phyloP scores from a whole-genome alignment of 1,140 invertebrate species.

The Brachionus plicatilis region DNA sequence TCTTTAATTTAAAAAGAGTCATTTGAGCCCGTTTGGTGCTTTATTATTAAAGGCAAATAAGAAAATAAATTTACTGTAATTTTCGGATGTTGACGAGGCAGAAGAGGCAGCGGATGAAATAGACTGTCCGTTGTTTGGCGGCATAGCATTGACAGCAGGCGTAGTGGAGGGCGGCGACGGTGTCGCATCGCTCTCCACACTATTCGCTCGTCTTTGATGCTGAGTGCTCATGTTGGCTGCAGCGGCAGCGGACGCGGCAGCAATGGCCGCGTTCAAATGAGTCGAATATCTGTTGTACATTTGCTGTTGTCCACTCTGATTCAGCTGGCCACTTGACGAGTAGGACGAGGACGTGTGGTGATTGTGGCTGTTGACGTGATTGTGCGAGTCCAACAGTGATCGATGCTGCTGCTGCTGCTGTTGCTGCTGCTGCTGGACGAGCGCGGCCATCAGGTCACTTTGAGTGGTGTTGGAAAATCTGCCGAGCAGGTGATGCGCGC shows the following conservation, averaged over 20 bases:
- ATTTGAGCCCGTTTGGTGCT: too few relatives aligned
- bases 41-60: too few relatives aligned
- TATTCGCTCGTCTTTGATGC: constrained; percentile 27
- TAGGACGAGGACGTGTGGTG: neutral
- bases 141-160: neutral
- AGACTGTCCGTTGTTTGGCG: neutral
- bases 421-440: constrained; percentile 31
- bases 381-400: neutral
- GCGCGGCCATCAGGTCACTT: neutral
- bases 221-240: neutral
- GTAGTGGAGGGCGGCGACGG: constrained; percentile 32
- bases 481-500: neutral
- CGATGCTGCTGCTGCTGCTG: constrained; percentile 11
- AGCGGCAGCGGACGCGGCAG: constrained; percentile 27
- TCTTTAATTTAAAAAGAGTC: too few relatives aligned
- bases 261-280: constrained; percentile 36
- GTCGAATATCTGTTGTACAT: constrained; percentile 34
- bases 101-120: constrained; percentile 31
- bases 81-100: constrained; percentile 20
- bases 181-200: constrained; percentile 36
- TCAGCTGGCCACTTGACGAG: neutral
- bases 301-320: neutral
- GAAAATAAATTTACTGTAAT: neutral
- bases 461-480: constrained; percentile 12
- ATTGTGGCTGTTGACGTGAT: neutral